Evolutionary conservation across 2,113 vertebrate species (phyloP).

Genomic region (Petaurus breviceps): DNA sequence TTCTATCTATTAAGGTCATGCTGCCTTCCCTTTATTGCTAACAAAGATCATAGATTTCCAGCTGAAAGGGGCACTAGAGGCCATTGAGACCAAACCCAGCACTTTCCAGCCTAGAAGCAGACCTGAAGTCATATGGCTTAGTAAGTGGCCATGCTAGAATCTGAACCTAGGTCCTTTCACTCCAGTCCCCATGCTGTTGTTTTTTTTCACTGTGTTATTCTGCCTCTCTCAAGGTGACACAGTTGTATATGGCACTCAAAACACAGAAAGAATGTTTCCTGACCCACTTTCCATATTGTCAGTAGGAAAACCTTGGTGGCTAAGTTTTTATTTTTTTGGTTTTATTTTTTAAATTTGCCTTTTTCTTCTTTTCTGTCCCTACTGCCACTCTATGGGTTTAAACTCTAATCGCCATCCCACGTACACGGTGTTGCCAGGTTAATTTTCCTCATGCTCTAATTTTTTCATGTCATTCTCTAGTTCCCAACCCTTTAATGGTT

Average conservation of each 20-base stretch:
- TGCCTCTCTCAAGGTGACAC: not conserved
- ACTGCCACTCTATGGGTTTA: no score
- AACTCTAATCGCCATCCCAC: no score
- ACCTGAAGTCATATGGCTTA: not conserved
- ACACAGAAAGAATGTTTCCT: not conserved
- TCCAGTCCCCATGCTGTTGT: not conserved
- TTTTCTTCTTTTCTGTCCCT: constrained; percentile 14
- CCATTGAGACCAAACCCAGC: not conserved
- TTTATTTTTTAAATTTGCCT: no score
- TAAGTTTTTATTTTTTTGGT: not conserved
- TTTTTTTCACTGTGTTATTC: not conserved
- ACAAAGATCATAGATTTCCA: not conserved
- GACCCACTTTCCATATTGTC: not conserved
- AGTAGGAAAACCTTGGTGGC: not conserved
- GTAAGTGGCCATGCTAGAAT: no score
- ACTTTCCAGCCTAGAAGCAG: not conserved
- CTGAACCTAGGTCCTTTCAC: not conserved
- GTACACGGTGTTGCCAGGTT: no score
- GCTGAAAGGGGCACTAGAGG: not conserved
- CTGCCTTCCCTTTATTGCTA: not conserved
- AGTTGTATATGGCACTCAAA: not conserved
- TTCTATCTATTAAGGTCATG: not conserved
- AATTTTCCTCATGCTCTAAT: no score
- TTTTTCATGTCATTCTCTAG: no score
- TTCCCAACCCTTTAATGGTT: no score